Evolutionary conservation across 1,140 invertebrate genomes (phyloP), one percentile per base, ranked within the genome.

Genomic region (Drosophila ironensis): DNA sequence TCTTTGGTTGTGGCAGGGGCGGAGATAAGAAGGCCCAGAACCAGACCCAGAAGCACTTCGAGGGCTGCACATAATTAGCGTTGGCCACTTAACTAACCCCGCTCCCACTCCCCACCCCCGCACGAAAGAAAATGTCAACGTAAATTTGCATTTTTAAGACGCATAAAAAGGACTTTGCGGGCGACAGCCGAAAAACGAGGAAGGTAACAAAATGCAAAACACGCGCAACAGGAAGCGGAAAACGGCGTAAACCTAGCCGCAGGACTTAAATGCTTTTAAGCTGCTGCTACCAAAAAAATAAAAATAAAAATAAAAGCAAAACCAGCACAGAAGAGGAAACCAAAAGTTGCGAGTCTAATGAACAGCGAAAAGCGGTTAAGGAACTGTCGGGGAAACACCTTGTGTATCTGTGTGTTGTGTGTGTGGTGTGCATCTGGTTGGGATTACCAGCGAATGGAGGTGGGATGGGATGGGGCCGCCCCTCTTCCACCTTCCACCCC

Each of bases 111-210:
- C 5, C 0, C 11, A 7, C 17, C 41, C 24, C 37, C 30, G 22
- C 38, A 37, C 40, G n/a, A 17, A 37, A 37, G 33, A 54, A 46
- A 48, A 63, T 73, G 78, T 73, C 69, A 70, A 46, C 73, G 80
- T 82, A 82, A 84, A 82, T 82, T 82, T 82, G 59, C 80, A 86
- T 86, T 84, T 82, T 84, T 61, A 82, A 76, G 59, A 35, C 57
- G 57, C 72, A 73, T 73, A 69, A 76, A 81, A 64, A 57, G 45
- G 51, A 53, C 41, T 57, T 53, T 27, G 56, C 35, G 22, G 35
- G 28, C 48, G 27, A 25, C 41, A 56, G 53, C 38, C 45, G 24
- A 52, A 57, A 57, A 41, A 24, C 6, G 14, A 16, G 22, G 52
- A 27, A 42, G 40, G 30, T 53, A 64, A 64, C 50, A 54, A 66